Evolutionary conservation across 2,888 invertebrate species (phyloP), one percentile per base, ranked within the genome.

Genomic region (Molorchus minor): DNA sequence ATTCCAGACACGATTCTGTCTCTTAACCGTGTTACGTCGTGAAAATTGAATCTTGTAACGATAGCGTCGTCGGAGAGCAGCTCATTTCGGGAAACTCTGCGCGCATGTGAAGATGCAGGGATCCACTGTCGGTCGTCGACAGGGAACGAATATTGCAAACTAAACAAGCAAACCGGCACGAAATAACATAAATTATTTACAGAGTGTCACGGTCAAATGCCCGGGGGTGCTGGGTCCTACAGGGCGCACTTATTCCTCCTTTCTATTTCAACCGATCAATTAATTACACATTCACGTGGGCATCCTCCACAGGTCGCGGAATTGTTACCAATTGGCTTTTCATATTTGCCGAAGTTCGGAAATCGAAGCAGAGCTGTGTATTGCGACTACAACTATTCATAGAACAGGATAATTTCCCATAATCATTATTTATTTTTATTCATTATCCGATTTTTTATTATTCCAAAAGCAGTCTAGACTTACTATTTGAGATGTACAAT

Each of bases 11-110:
- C 78, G 78, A 77, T 75, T 74, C 77, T 73, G 73, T 71, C 76
- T 76, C 76, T 75, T 79, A 79, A 79, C 79, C 74, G 71, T 77
- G 77, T 79, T 79, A 79, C 77, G 76, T 72, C 71, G 77, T 73
- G 78, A 78, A 78, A 79, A 79, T 79, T 79, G 79, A 79, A 79
- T 78, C 76, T 75, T 71, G 74, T 71, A 75, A 74, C 75, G 75
- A 76, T 76, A 75, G 75, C 73, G 67, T 69, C 71, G 71, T 65
- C 62, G 72, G 66, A 68, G 71, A 71, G 70, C 67, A 70, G 71
- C 72, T 75, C 73, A 74, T 75, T 76, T 75, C 69, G 66, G 71
- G 61, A 64, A 62, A 59, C 55, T n/a, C n/a, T 57, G 62, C 62
- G 57, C 62, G 62, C 64, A 58, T 66, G 64, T 64, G 56, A 62